Base-by-base conservation (phyloP, 2,113 vertebrate species). In the Probosciger aterrimus region DNA sequence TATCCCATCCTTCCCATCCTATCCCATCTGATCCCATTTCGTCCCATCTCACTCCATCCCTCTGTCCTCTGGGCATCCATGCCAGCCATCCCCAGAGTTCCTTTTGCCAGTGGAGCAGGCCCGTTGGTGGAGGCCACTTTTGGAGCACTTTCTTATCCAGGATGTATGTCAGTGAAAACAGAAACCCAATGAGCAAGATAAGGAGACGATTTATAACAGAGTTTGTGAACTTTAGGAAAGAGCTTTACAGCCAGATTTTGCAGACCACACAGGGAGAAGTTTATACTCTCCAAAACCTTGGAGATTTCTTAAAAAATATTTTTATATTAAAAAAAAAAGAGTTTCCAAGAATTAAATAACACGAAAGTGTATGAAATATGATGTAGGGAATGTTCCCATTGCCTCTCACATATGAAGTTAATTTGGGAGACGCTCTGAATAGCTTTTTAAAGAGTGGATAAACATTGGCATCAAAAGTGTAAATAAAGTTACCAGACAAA, bases 391-490 rank as follows among this genome's bases (percentile, higher is more conserved):
- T 91, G 86, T 96, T 96, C 91, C 65, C 85, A 71, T 83, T 86
- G 77, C 95, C 95, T 95, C 91, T 95, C 92, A 95, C 95, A 97
- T 97, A 96, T 97, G 96, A 95, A 95, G 91, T 97, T 96, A 95
- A 97, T 97, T 97, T 96, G 88, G 81, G 94, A 97, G 93, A 95
- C 63, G 7, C 71, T 82, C 94, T 95, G 96, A 96, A 97, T 96
- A 74, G 77, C 94, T 96, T 96, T 96, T 90, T 94, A 96, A 96
- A 95, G 97, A 93, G 94, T 95, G 93, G 79, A 97, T 97, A 97
- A 97, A 97, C 96, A 97, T 92, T 97, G 97, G 97, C 97, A 96
- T 97, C 89, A 74, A 95, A 95, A 95, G 94, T 96, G 93, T 97
- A 97, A 97, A 97, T 97, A 97, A 93, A 96, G 94, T 95, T 91